Base-by-base conservation (phyloP, 1,140 invertebrate species). In the Zaprionus vittiger region DNA sequence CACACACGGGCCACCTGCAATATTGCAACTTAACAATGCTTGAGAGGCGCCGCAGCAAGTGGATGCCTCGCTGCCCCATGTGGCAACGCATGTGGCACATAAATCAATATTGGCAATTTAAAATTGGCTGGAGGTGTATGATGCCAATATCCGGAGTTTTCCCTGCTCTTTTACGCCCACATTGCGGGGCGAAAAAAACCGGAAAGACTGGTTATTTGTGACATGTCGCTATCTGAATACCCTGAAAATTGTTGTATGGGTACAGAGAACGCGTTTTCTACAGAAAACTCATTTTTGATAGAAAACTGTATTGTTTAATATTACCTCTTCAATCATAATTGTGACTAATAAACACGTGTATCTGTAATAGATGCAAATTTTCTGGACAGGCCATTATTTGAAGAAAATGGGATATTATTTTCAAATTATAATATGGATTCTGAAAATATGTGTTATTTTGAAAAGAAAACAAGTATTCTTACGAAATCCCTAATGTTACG, bases 41-140 rank as follows among this genome's bases (percentile, higher is more conserved):
- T 79, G 78, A 71, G 84, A 72, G 74, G 70, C 56, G 44, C 66
- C 62, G 47, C 74, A 57, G 63, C 59, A 73, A 77, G 63, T 71
- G 62, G 28, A 54, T 69, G 59, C 67, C 60, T 4, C 4, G 64
- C 61, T 84, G 83, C 85, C 83, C 83, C 83, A 87, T 89, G 83
- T 89, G 69, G 83, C 77, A 79, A 89, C 83, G 83, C 83, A 87
- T 77, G 77, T 77, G 73, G 77, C 80, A 77, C 80, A 89, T 89
- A 89, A 89, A 89, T 89, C 84, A 89, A 89, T 89, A 89, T 89
- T 89, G 84, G 84, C 84, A 89, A 89, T 89, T 89, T 89, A 85
- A 89, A 89, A 89, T 89, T 89, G 84, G 84, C 85, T 89, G 81
- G 84, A 85, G 81, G 85, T 90, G 78, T 84, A 90, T 89, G 85